phyloP scores from a whole-genome alignment of 2,797 vertebrate genomes.

The Zalophus californianus region DNA sequence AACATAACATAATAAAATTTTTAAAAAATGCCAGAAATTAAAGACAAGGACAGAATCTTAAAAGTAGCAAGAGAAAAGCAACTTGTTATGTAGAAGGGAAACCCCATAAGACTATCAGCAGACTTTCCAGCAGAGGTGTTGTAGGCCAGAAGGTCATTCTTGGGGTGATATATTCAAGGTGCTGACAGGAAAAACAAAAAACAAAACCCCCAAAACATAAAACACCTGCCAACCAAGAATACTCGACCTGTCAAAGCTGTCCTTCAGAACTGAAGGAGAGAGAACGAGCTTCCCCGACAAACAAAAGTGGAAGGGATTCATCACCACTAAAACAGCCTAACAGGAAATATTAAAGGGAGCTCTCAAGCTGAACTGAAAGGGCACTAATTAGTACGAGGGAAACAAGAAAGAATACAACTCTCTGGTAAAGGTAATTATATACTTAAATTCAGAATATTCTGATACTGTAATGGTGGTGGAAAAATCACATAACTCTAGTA shows the following conservation, averaged over 20 bases:
- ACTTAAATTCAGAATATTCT: neutral
- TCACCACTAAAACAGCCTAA: neutral
- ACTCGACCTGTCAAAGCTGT: too few species aligned
- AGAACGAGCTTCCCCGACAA: neutral
- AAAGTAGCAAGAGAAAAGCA: neutral
- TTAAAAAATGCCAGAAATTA: neutral
- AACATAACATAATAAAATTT: too few species aligned
- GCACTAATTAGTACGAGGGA: neutral
- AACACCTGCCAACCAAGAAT: neutral
- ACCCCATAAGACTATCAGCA: fast-evolving
- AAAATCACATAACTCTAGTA: neutral
- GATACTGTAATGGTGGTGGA: neutral
- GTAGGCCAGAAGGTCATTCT: neutral
- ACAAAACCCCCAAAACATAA: neutral
- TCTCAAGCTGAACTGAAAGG: neutral
- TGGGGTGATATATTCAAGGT: neutral
- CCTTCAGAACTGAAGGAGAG: neutral
- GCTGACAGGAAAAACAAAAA: neutral
- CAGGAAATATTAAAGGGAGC: neutral
- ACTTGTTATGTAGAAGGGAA: neutral
- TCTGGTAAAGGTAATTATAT: neutral
- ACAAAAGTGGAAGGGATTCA: neutral
- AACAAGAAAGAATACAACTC: neutral
- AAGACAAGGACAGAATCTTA: neutral
- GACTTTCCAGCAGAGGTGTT: neutral